Evolutionary conservation across 2,888 invertebrate genomes (phyloP), one percentile per base, ranked within the genome.

Genomic region (Nemapogon koenigi): DNA sequence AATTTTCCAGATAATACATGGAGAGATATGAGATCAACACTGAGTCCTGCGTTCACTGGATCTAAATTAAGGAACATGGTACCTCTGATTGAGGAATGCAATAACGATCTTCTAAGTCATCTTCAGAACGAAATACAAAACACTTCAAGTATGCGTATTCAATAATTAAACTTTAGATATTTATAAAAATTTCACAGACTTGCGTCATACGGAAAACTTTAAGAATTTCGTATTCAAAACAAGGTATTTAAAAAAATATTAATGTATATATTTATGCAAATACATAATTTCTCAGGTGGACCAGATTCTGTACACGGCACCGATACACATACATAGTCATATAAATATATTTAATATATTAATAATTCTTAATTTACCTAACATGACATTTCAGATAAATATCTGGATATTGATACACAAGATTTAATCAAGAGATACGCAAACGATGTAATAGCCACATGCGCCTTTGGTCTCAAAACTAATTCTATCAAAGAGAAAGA

Each of bases 361-460:
- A n/a, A n/a, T n/a, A n/a, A n/a, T n/a, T n/a, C n/a, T n/a, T n/a
- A n/a, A n/a, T n/a, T n/a, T n/a, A n/a, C n/a, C n/a, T n/a, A n/a
- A n/a, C n/a, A n/a, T n/a, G n/a, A n/a, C n/a, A n/a, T 28, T 7
- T 6, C 31, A 30, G 31, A 15, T 30, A 14, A 14, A 6, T 30
- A 30, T 16, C 16, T 30, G 16, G 37, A 37, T 15, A 28, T 37
- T 13, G 37, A 37, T 13, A 17, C 11, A 4, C 11, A 25, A 28
- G 37, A 37, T 28, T 17, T 37, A 7, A 7, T 37, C 2, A 16
- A 14, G 4, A 27, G 37, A 3, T 37, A 28, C 17, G 18, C 37
- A 8, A 81, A 73, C 41, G 82, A 83, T 46, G 78, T 82, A 1
- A 82, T 83, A 37, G 83, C 81, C 0, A 65, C 75, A 1, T 65